Conservation (phyloP, 2,113 vertebrate species). For the Lepisosteus osseus region DNA sequence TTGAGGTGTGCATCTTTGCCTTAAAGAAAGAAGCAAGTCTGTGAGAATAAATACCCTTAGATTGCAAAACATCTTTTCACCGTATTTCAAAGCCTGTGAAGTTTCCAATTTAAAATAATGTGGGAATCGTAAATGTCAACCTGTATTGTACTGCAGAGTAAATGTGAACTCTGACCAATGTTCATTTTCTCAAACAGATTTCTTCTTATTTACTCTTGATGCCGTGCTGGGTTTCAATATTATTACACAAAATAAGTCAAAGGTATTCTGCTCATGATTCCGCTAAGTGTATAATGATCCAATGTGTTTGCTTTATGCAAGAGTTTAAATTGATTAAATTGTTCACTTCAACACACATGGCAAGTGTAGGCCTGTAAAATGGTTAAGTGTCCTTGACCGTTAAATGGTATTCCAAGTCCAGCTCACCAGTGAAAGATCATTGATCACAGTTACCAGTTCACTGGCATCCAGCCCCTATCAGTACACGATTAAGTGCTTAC, state of each 20-base stretch:
- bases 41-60: too few relatives aligned
- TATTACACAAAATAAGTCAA: too few relatives aligned
- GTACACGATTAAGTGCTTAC: constrained; percentile 73
- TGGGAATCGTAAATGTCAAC: too few relatives aligned
- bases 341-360: constrained; percentile 47
- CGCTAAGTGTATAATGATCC: too few relatives aligned
- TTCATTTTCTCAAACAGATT: background rate
- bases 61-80: too few relatives aligned
- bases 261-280: too few relatives aligned
- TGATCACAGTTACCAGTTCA: constrained; percentile 31
- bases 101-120: too few relatives aligned
- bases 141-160: background rate
- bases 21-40: background rate
- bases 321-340: constrained; percentile 52
- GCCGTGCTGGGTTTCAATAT: too few relatives aligned
- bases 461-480: constrained; percentile 42
- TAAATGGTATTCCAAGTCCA: constrained; percentile 57
- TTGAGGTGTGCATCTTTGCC: background rate
- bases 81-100: too few relatives aligned
- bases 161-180: background rate
- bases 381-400: constrained; percentile 52
- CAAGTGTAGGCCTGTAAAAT: constrained; percentile 39
- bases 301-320: constrained; percentile 35
- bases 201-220: background rate
- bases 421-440: constrained; percentile 38